These are phyloP conservation scores for Drosophila cardini DNA, from an alignment of 1,140 invertebrate species.

Conservation along the genomic window DNA sequence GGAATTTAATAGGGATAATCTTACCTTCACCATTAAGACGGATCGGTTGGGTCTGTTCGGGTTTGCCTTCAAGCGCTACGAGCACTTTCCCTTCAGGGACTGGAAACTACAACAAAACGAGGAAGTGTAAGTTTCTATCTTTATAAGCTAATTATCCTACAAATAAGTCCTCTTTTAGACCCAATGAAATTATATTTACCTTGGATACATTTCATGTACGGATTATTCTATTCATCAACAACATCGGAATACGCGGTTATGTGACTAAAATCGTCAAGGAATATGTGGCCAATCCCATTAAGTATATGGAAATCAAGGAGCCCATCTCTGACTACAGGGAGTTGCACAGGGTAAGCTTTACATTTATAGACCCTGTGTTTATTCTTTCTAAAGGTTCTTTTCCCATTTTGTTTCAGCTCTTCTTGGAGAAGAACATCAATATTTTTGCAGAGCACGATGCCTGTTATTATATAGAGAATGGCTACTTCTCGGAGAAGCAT, in stretches of 20 bases:
- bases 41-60: slow-evolving; percentile 73
- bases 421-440: slow-evolving; percentile 69
- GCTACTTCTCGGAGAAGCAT: slow-evolving; percentile 76
- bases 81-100: slow-evolving; percentile 70
- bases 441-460: slow-evolving; percentile 76
- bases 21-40: slow-evolving; percentile 59
- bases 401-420: slow-evolving; percentile 32
- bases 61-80: slow-evolving; percentile 66
- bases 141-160: neutral
- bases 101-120: slow-evolving; percentile 61
- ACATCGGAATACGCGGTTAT: slow-evolving; percentile 63
- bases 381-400: no score
- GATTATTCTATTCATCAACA: slow-evolving; percentile 52
- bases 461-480: slow-evolving; percentile 72
- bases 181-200: slow-evolving; percentile 68
- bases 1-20: slow-evolving; percentile 34
- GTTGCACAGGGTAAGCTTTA: slow-evolving; percentile 56
- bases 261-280: slow-evolving; percentile 53
- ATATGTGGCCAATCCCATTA: slow-evolving; percentile 50
- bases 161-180: slow-evolving; percentile 1
- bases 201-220: slow-evolving; percentile 70
- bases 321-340: slow-evolving; percentile 64
- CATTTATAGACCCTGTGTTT: neutral
- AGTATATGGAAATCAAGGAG: slow-evolving; percentile 60
- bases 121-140: slow-evolving; percentile 47